Base-by-base conservation (phyloP, 2,888 invertebrate genomes). In the Eupithecia subumbrata region DNA sequence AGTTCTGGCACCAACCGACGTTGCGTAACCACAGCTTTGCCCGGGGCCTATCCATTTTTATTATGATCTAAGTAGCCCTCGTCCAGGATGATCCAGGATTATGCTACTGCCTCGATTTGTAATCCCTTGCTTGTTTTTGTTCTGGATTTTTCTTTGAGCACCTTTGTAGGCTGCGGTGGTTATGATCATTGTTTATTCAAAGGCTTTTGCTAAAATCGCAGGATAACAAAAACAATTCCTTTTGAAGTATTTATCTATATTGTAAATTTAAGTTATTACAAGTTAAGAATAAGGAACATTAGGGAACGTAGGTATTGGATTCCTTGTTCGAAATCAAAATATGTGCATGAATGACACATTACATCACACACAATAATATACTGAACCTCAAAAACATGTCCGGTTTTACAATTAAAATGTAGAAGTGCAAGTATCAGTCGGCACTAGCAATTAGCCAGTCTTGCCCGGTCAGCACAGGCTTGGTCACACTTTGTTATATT, bases 101-200 rank as follows among this genome's bases (percentile, higher is more conserved):
- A 82, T 45, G 72, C 18, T 73, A 76, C 74, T 74, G 77, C 76
- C 81, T 78, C 80, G 76, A 79, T 82, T 81, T 82, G 81, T 82
- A 78, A 81, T 81, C 80, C 79, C 63, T 78, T 76, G 66, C 76
- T 71, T 77, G 76, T 79, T 78, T 78, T 78, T 75, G 43, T 72
- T 45, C 37, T 69, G 67, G 40, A 64, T 76, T 76, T 78, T 73
- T 74, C 16, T 69, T 74, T 72, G 16, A 45, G 67, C 73, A 69
- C 66, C 11, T 48, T 40, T 30, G 69, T 7, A n/a, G 48, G 7
- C 0, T 16, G 45, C 45, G 14, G 64, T 66, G 18, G 37, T 11
- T 66, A 22, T 22, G n/a, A 22, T 12, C 22, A 66, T 37, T 66
- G 37, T 37, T 66, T 37, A 66, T 37, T 37, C 64, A 66, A 18